Evolutionary conservation across 2,113 vertebrate species (phyloP).

Genomic region (Polypterus bichir): DNA sequence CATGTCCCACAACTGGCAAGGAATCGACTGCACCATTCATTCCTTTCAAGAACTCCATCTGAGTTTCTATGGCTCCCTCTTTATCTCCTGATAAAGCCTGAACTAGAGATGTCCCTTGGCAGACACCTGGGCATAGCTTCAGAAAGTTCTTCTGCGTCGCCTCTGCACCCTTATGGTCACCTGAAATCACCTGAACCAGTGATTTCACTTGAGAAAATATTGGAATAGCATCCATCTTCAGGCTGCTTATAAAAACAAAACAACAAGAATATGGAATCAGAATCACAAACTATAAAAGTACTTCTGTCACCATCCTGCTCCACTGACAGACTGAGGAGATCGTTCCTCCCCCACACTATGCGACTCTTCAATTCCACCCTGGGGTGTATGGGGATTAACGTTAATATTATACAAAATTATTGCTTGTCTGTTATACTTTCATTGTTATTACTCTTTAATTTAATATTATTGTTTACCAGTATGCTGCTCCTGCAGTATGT

Average conservation of each 20-base stretch:
- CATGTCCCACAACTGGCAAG: not conserved
- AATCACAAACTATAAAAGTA: too few species aligned
- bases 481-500: too few species aligned
- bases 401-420: too few species aligned
- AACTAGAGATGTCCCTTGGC: not conserved
- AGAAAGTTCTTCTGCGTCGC: not conserved
- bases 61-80: not conserved
- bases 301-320: too few species aligned
- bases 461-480: too few species aligned
- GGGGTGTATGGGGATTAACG: too few species aligned
- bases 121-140: not conserved
- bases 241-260: not conserved
- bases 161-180: not conserved
- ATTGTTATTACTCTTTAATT: too few species aligned
- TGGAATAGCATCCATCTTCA: slow-evolving; percentile 1
- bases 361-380: too few species aligned
- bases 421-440: too few species aligned
- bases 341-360: too few species aligned
- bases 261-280: too few species aligned
- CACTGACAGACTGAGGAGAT: too few species aligned
- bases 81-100: not conserved
- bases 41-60: not conserved
- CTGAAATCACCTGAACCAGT: not conserved
- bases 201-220: not conserved
- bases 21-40: not conserved